These are phyloP conservation scores for Syngnathoides biaculeatus DNA, from an alignment of 2,113 vertebrate genomes.

Conservation along the genomic window DNA sequence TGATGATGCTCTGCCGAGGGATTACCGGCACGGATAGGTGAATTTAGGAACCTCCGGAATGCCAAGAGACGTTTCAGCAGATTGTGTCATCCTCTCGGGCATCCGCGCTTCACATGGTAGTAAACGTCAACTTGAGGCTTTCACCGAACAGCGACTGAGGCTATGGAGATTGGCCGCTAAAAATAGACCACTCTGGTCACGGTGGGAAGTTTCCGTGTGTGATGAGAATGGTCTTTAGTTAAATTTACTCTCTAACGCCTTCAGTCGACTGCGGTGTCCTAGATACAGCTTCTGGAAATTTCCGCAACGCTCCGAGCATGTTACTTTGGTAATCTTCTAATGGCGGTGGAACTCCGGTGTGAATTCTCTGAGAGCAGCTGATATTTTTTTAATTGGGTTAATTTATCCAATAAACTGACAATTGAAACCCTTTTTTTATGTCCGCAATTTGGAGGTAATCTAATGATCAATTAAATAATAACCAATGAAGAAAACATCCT, in stretches of 20 bases:
- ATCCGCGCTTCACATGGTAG: not conserved
- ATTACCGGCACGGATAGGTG: constrained; percentile 12
- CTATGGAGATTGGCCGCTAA: not conserved
- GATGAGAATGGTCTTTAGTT: constrained; percentile 8
- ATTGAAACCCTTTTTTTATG: not conserved
- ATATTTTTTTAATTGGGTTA: not conserved
- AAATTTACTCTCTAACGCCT: constrained; percentile 5
- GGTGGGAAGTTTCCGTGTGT: constrained; percentile 8
- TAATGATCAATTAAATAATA: no score
- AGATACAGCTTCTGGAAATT: constrained; percentile 6
- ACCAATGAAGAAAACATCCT: no score
- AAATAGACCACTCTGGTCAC: not conserved
- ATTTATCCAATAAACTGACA: not conserved
- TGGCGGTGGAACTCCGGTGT: not conserved
- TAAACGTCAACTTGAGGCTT: not conserved
- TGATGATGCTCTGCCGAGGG: constrained; percentile 34
- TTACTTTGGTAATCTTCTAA: not conserved
- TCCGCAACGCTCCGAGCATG: not conserved
- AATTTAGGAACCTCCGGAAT: constrained; percentile 2
- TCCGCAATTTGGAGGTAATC: no score
- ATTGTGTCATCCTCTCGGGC: not conserved
- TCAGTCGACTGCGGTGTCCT: not conserved
- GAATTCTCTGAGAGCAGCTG: not conserved
- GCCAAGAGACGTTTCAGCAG: constrained; percentile 8
- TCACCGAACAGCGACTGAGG: not conserved